phyloP scores from a whole-genome alignment of 1,140 invertebrate species.

The Bombus soroeensis region DNA sequence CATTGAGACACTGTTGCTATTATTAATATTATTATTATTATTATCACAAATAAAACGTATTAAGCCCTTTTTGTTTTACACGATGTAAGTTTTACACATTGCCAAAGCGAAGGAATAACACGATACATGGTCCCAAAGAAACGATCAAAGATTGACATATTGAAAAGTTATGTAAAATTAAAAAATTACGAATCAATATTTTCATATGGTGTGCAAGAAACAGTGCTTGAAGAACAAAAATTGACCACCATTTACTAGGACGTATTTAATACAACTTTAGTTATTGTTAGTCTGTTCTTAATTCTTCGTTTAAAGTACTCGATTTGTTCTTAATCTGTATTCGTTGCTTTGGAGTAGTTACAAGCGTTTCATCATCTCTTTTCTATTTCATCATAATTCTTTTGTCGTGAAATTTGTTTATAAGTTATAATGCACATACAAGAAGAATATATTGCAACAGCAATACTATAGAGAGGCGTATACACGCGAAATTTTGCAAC shows the following conservation, averaged over 20 bases:
- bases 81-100: not conserved
- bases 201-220: not conserved
- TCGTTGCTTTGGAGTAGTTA: not conserved
- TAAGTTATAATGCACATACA: not conserved
- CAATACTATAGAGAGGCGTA: not conserved
- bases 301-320: not conserved
- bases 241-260: not conserved
- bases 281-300: not conserved
- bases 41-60: not conserved
- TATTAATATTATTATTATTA: no score
- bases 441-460: not conserved
- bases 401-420: not conserved
- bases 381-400: not conserved
- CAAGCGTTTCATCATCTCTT: not conserved
- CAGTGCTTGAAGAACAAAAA: not conserved
- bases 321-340: not conserved
- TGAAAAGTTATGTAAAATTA: not conserved
- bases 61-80: not conserved
- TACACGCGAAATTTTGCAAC: not conserved
- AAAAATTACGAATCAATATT: not conserved
- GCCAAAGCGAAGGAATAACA: not conserved
- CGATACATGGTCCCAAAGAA: conserved; percentile 24
- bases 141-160: not conserved
- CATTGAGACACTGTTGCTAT: not conserved
- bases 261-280: not conserved